A percentile compares a stretch with the other conserved stretches of the same genome.
These are phyloP conservation scores for Mamestra brassicae DNA, from an alignment of 2,888 invertebrate species.

Conservation along the genomic window DNA sequence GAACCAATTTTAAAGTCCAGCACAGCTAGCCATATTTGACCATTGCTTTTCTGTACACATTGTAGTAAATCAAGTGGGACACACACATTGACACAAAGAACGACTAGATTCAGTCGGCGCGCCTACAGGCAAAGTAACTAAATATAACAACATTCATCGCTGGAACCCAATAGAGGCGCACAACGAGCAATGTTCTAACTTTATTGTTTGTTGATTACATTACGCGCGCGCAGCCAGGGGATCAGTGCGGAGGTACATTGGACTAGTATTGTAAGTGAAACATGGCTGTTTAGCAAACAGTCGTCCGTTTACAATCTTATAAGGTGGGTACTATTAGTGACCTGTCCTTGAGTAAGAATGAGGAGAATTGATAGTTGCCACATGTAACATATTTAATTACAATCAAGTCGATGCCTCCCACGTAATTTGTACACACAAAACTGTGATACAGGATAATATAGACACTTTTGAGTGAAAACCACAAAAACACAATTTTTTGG, in stretches of 20 bases:
- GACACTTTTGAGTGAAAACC: no score
- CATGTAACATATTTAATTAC: no score
- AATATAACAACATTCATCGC: slow-evolving; percentile 18
- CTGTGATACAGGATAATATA: no score
- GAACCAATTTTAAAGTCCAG: not conserved
- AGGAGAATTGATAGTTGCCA: not conserved
- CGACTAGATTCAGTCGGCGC: not conserved
- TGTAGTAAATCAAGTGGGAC: not conserved
- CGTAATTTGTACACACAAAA: no score
- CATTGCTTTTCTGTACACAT: not conserved
- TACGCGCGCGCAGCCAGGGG: not conserved
- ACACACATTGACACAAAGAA: not conserved
- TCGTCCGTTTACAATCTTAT: not conserved
- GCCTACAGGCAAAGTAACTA: not conserved
- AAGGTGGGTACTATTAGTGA: not conserved
- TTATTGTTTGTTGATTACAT: slow-evolving; percentile 37
- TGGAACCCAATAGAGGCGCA: slow-evolving; percentile 9
- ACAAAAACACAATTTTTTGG: no score
- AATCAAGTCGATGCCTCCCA: no score
- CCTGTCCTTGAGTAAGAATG: not conserved
- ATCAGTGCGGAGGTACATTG: not conserved
- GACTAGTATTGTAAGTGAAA: not conserved
- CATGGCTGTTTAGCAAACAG: not conserved
- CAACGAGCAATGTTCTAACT: slow-evolving; percentile 28
- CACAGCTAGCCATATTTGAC: not conserved